These are phyloP conservation scores for Prionace glauca DNA, from an alignment of 2,797 vertebrate genomes.

Conservation along the genomic window DNA sequence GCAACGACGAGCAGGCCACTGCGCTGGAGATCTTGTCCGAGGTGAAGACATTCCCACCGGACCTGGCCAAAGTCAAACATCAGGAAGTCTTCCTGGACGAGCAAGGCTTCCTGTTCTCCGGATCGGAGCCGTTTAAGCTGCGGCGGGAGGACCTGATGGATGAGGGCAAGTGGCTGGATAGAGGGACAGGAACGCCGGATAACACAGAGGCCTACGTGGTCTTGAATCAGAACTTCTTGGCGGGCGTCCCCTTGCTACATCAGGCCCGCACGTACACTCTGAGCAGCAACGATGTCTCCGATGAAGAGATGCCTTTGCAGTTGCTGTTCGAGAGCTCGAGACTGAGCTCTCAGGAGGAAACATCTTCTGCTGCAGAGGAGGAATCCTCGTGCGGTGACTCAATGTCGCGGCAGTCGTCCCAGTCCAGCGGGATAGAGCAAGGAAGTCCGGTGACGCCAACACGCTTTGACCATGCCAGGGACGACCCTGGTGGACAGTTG, in stretches of 20 bases:
- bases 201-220: not conserved
- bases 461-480: not conserved
- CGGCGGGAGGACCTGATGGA: not conserved
- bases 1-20: not conserved
- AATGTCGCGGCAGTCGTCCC: not conserved
- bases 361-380: not conserved
- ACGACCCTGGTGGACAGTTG: not conserved
- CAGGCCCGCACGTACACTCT: too few relatives aligned
- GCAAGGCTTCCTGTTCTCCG: not conserved
- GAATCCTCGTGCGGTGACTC: not conserved
- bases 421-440: not conserved
- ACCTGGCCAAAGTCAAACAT: not conserved
- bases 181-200: too few relatives aligned
- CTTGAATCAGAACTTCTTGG: not conserved
- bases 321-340: not conserved
- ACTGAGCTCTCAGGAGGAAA: too few relatives aligned
- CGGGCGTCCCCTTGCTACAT: too few relatives aligned
- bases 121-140: too few relatives aligned
- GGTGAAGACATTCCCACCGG: not conserved
- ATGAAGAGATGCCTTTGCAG: not conserved
- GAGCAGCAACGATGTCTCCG: not conserved
- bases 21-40: constrained; percentile 9
- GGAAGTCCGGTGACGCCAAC: not conserved
- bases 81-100: not conserved
- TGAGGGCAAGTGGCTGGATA: not conserved